Conservation (phyloP, 1,140 invertebrate species). For the Araneus ventricosus region DNA sequence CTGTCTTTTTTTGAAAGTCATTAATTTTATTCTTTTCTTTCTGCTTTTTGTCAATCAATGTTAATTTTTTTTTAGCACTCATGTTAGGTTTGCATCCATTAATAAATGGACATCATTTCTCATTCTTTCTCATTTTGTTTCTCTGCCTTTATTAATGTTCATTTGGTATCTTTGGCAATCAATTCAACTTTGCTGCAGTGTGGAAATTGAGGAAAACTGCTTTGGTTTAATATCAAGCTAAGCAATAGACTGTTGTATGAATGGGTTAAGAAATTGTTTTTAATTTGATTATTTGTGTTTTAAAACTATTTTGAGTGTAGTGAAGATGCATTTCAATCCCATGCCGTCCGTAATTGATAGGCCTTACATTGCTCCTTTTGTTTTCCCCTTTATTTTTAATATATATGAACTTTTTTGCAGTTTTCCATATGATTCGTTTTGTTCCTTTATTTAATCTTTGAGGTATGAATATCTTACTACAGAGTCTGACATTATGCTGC, state of each 20-base stretch:
- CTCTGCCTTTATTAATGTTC: too few species aligned
- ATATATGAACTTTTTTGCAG: neutral
- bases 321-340: constrained; percentile 6
- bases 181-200: too few species aligned
- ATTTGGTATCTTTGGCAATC: too few species aligned
- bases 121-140: too few species aligned
- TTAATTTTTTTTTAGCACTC: too few species aligned
- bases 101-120: too few species aligned
- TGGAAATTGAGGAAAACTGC: too few species aligned
- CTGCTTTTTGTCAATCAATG: too few species aligned
- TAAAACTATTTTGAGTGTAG: neutral
- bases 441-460: neutral
- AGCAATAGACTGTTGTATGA: neutral
- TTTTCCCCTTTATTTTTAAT: neutral
- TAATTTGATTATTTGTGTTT: neutral
- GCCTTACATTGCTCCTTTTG: constrained; percentile 23
- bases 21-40: too few species aligned
- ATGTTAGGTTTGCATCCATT: too few species aligned
- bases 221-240: too few species aligned
- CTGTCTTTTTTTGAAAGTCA: too few species aligned
- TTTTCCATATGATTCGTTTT: neutral
- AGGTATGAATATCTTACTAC: neutral
- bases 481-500: neutral
- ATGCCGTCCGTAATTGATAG: constrained; percentile 33
- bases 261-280: constrained; percentile 19